Conservation (phyloP, 2,797 vertebrate species). For the Poeciliopsis turneri region DNA sequence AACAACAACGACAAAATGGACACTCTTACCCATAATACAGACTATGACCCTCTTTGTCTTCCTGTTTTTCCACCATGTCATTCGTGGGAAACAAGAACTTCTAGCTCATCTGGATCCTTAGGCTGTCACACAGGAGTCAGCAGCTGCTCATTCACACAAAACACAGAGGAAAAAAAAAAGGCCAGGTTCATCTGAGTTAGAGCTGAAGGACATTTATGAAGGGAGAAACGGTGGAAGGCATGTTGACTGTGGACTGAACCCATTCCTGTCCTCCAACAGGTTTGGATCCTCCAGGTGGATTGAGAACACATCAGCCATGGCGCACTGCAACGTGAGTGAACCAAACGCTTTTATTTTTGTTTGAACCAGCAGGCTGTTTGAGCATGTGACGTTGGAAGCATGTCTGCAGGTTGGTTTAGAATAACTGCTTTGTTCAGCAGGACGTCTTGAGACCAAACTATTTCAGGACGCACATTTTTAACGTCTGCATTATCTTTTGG, state of each 20-base stretch:
- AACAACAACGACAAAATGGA: background rate
- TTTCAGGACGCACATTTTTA: background rate
- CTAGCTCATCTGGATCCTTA: constrained; percentile 59
- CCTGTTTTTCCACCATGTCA: constrained; percentile 56
- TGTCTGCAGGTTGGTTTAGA: background rate
- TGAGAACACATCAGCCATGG: constrained; percentile 72
- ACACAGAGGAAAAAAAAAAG: constrained; percentile 1
- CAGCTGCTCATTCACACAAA: constrained; percentile 22
- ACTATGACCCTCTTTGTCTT: constrained; percentile 52
- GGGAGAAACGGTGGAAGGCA: background rate
- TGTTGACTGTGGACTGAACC: background rate
- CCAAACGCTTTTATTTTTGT: background rate
- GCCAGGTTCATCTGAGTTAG: background rate
- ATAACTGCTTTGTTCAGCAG: constrained; percentile 5
- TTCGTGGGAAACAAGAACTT: constrained; percentile 68
- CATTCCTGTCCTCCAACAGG: constrained; percentile 38
- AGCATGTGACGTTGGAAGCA: constrained; percentile 2
- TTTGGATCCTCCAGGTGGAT: constrained; percentile 47
- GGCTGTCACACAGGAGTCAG: constrained; percentile 44
- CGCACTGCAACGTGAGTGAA: constrained; percentile 76
- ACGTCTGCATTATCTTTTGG: background rate
- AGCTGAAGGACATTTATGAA: background rate
- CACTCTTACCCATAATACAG: constrained; percentile 6
- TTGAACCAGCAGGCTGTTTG: background rate
- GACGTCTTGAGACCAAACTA: background rate